Base-by-base conservation (phyloP, 2,113 vertebrate genomes). In the Abramis brama region DNA sequence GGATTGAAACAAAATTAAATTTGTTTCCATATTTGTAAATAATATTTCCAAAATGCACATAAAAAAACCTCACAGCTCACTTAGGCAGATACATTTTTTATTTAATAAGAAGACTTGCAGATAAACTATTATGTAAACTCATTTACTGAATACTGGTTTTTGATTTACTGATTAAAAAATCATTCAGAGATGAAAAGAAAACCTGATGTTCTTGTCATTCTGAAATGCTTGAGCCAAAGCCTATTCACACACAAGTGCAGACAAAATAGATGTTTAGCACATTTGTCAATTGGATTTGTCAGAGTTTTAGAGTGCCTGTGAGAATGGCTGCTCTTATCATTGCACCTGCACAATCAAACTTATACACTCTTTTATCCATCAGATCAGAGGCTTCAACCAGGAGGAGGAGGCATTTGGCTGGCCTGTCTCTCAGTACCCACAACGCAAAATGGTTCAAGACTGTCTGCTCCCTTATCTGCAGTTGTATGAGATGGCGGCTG, bases 321-420 rank as follows among this genome's bases (percentile, higher is more conserved):
- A 66, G 7, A 80, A 60, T 39, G 23, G 33, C 11, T 5, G 8
- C 4, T 52, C n/a, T 36, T 50, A 25, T 23, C 43, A 64, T 10
- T 30, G 55, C 62, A 27, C 2, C 66, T 11, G 80, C 57, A 79
- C 55, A 21, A 25, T 30, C 47, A 39, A 70, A 43, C 11, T 64
- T 50, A 9, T 27, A 1, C 47, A 19, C 73, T n/a, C 62, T 83
- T 13, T 71, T 21, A 36, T 43, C 27, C 21, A 88, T 50, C 88
- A 98, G 97, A 96, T 97, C n/a, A 94, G 96, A 66, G 93, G 94
- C 52, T 94, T 98, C 82, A 97, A 97, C 91, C 87, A 87, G 9
- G 97, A 98, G 84, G 97, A 98, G 62, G 96, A 97, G 86, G 93
- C 95, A 1, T 97, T 93, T 66, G 94, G 94, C 68, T 98, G 96